Percentiles rank a stretch among this genome's conserved stretches.
These are phyloP conservation scores for Pammene fasciana DNA, from an alignment of 2,888 invertebrate species.

Conservation along the genomic window DNA sequence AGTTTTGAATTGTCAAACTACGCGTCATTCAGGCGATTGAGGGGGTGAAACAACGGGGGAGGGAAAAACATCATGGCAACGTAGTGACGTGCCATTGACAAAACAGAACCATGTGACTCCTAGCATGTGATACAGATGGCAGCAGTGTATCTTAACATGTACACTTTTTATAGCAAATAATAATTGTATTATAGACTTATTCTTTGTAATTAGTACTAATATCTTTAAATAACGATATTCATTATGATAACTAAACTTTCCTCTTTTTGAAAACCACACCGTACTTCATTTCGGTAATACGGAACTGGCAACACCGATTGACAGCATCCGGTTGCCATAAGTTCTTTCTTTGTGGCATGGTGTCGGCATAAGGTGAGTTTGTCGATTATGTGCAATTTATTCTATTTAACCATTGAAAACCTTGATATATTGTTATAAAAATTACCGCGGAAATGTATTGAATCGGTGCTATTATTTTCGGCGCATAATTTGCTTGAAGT, in stretches of 20 bases:
- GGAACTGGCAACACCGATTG: conserved; percentile 37
- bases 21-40: conserved; percentile 28
- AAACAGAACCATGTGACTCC: neutral
- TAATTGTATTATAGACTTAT: neutral
- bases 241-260: neutral
- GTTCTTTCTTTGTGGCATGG: conserved; percentile 82
- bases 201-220: too few relatives aligned
- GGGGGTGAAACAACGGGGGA: conserved; percentile 25
- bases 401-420: conserved; percentile 51
- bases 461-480: conserved; percentile 3
- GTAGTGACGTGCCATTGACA: conserved; percentile 9
- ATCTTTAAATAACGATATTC: neutral
- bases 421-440: conserved; percentile 37
- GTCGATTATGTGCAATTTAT: conserved; percentile 56
- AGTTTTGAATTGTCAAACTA: conserved; percentile 34
- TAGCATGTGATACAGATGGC: neutral
- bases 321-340: conserved; percentile 45
- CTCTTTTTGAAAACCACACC: conserved; percentile 12
- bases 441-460: conserved; percentile 1
- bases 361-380: conserved; percentile 80
- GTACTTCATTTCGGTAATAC: conserved; percentile 5
- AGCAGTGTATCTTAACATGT: neutral
- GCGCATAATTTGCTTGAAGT: neutral
- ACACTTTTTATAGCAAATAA: neutral
- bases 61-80: conserved; percentile 6